Evolutionary conservation across 2,888 invertebrate genomes (phyloP).

Genomic region (Endomychus coccineus): DNA sequence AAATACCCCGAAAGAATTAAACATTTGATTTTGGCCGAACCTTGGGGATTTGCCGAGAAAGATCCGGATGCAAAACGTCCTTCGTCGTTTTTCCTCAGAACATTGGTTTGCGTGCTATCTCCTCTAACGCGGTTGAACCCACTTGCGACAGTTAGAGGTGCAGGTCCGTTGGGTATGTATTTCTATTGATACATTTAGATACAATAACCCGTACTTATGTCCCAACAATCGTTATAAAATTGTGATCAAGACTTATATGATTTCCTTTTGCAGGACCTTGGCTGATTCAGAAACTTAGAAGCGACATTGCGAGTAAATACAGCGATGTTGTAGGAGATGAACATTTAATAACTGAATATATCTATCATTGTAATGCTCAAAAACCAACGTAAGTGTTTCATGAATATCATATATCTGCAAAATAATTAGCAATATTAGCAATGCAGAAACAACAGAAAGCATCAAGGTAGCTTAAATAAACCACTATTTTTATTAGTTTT

Average conservation of each 20-base stretch:
- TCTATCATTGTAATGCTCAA: constrained; percentile 89
- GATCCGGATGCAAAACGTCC: constrained; percentile 51
- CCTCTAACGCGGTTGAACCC: constrained; percentile 66
- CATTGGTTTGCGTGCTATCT: constrained; percentile 5
- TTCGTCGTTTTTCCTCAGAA: constrained; percentile 68
- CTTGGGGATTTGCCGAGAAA: constrained; percentile 67
- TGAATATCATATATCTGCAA: too few relatives aligned
- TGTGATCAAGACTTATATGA: constrained; percentile 63
- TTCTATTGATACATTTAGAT: too few relatives aligned
- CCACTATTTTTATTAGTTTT: not conserved
- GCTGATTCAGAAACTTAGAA: constrained; percentile 12
- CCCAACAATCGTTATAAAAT: constrained; percentile 76
- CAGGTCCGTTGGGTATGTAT: constrained; percentile 68
- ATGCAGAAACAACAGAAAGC: too few relatives aligned
- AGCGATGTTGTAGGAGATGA: constrained; percentile 11
- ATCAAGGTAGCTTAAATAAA: too few relatives aligned
- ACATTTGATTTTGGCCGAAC: constrained; percentile 89
- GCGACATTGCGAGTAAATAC: constrained; percentile 12
- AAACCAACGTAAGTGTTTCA: constrained; percentile 72
- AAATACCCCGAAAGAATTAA: constrained; percentile 78
- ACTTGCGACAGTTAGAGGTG: constrained; percentile 80
- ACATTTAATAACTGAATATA: constrained; percentile 64
- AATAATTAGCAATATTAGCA: too few relatives aligned
- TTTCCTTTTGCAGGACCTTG: constrained; percentile 9
- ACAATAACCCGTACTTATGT: constrained; percentile 47